A percentile compares a stretch with the other conserved stretches of the same genome.
phyloP scores from a whole-genome alignment of 2,888 invertebrate genomes.

The Amphipyra berbera region DNA sequence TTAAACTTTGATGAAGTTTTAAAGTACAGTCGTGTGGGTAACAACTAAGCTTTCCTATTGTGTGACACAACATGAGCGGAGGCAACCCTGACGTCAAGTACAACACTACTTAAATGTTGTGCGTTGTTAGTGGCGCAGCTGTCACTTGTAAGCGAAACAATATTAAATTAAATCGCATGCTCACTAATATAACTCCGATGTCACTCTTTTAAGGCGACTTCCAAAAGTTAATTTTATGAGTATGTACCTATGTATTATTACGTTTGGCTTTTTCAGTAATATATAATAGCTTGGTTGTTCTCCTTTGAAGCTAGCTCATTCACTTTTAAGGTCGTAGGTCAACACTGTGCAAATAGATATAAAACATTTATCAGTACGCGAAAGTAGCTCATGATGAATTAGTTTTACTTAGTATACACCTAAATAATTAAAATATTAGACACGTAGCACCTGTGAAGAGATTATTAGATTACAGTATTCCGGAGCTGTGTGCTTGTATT shows the following conservation, averaged over 20 bases:
- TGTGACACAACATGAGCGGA: slow-evolving; percentile 10
- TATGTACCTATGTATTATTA: no score
- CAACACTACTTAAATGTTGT: slow-evolving; percentile 18
- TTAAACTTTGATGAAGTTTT: slow-evolving; percentile 49
- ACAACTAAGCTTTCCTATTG: slow-evolving; percentile 30
- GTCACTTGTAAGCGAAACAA: slow-evolving; percentile 18
- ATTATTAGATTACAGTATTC: not conserved
- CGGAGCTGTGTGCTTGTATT: not conserved
- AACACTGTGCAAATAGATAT: not conserved
- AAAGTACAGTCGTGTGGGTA: slow-evolving; percentile 29
- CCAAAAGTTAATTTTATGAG: no score
- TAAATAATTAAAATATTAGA: not conserved
- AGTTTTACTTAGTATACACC: not conserved
- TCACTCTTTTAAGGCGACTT: not conserved
- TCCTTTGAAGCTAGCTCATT: no score
- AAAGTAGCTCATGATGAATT: no score
- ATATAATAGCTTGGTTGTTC: no score
- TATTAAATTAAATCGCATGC: slow-evolving; percentile 27
- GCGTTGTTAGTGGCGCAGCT: slow-evolving; percentile 35
- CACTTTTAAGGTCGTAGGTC: not conserved
- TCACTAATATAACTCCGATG: not conserved
- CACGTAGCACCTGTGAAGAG: not conserved
- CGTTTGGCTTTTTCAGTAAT: no score
- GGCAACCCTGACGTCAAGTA: slow-evolving; percentile 13
- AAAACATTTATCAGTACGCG: not conserved